Evolutionary conservation across 2,888 invertebrate species (phyloP).

Genomic region (Cerastis rubricosa): DNA sequence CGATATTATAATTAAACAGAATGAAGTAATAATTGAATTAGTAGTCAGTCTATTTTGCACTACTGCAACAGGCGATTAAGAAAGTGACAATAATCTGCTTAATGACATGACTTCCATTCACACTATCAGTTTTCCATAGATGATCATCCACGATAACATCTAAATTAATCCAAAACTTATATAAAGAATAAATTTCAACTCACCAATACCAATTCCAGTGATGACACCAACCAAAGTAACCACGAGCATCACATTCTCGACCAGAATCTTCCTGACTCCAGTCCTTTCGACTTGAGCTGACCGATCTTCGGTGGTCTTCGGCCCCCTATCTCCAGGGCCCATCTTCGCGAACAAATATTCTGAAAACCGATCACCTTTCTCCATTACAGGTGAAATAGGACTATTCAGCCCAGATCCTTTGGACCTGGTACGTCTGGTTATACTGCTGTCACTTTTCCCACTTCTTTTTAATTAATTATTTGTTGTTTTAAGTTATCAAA

Average conservation of each 20-base stretch:
- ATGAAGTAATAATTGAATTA: slow-evolving; percentile 27
- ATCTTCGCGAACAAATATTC: slow-evolving; percentile 95
- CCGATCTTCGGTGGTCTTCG: slow-evolving; percentile 91
- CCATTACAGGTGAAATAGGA: slow-evolving; percentile 86
- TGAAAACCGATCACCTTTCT: slow-evolving; percentile 93
- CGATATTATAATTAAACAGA: neutral
- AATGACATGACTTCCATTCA: neutral
- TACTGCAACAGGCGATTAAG: neutral
- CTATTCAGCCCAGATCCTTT: slow-evolving; percentile 75
- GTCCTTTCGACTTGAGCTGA: slow-evolving; percentile 92
- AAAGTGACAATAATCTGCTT: neutral
- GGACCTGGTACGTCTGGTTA: slow-evolving; percentile 66
- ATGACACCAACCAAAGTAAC: slow-evolving; percentile 95
- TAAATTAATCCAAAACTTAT: neutral
- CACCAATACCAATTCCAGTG: slow-evolving; percentile 94
- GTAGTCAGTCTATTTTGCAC: slow-evolving; percentile 1
- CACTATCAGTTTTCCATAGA: too few species aligned
- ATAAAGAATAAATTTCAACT: slow-evolving; percentile 64
- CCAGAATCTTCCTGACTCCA: slow-evolving; percentile 92
- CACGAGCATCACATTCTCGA: slow-evolving; percentile 94
- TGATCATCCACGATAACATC: too few species aligned
- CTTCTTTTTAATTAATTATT: slow-evolving; percentile 43
- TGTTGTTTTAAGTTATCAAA: slow-evolving; percentile 38
- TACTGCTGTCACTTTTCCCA: slow-evolving; percentile 39
- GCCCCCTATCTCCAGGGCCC: slow-evolving; percentile 92